Conservation (phyloP, 2,797 vertebrate genomes). For the Enteromius mattozi region DNA sequence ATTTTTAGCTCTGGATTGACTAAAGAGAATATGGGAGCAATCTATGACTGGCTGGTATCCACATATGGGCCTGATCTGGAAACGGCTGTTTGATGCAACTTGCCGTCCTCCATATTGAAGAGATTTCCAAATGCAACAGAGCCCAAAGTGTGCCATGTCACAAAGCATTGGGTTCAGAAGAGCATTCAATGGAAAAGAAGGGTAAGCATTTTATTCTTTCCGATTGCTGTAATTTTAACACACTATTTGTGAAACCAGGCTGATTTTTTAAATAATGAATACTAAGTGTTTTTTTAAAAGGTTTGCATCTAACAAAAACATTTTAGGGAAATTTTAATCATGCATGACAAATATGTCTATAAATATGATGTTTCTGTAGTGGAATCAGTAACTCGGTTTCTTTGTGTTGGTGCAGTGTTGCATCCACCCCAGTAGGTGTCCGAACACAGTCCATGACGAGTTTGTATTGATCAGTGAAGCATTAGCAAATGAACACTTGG, state of each 20-base stretch:
- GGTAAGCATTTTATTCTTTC: constrained; percentile 4
- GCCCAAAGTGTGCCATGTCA: constrained; percentile 58
- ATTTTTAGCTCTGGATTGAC: constrained; percentile 37
- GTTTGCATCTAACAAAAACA: not conserved
- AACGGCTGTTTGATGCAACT: constrained; percentile 40
- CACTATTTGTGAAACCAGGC: not conserved
- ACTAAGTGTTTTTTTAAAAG: not conserved
- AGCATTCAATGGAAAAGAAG: constrained; percentile 45
- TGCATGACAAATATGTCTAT: not conserved
- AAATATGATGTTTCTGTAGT: not conserved
- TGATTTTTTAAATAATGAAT: constrained; percentile 15
- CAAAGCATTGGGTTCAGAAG: constrained; percentile 64
- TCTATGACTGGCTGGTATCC: constrained; percentile 28
- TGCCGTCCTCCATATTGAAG: constrained; percentile 59
- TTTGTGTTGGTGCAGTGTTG: not conserved
- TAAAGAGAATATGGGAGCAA: constrained; percentile 31
- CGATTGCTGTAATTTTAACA: not conserved
- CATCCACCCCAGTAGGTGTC: not conserved
- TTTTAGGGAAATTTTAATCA: not conserved
- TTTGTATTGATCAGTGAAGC: not conserved
- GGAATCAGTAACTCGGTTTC: not conserved
- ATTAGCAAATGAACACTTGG: not conserved
- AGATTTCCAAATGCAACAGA: constrained; percentile 58
- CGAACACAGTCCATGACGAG: not conserved
- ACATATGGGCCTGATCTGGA: constrained; percentile 55